These are phyloP conservation scores for Actenoides hombroni DNA, from an alignment of 2,113 vertebrate species.

Conservation along the genomic window DNA sequence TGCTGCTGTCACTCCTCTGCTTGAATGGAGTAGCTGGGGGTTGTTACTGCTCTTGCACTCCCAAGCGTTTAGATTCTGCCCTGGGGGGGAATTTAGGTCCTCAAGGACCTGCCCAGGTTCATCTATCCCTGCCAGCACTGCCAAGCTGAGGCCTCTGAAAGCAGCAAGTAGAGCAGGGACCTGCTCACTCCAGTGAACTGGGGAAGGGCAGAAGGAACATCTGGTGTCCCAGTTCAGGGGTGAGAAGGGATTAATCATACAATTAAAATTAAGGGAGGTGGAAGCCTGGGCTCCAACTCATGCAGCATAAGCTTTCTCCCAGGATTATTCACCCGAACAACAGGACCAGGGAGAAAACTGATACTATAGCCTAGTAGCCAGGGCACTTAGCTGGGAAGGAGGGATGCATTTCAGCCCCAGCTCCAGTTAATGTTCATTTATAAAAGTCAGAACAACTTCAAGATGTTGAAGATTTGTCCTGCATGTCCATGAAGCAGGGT, in stretches of 20 bases:
- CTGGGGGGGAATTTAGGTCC: not conserved
- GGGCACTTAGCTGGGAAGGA: not conserved
- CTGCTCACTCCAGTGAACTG: too few relatives aligned
- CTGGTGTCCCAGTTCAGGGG: rapidly evolving
- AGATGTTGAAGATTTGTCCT: not conserved
- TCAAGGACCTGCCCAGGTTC: not conserved
- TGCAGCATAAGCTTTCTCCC: not conserved
- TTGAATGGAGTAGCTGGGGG: too few relatives aligned
- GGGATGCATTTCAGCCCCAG: not conserved
- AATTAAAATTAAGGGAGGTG: not conserved
- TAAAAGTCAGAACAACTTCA: not conserved
- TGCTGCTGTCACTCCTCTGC: too few relatives aligned
- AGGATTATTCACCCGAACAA: not conserved
- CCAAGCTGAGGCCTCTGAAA: not conserved
- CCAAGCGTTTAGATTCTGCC: not conserved
- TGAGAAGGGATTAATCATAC: not conserved
- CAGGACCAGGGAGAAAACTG: not conserved
- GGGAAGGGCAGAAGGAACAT: not conserved
- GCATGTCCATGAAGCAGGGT: not conserved
- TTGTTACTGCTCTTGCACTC: not conserved
- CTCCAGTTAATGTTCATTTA: not conserved
- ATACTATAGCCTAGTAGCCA: not conserved
- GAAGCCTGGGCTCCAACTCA: not conserved
- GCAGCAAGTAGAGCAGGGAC: not conserved
- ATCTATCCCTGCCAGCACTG: not conserved